Evolutionary conservation across 2,113 vertebrate species (phyloP).

Genomic region (Nyctibius bracteatus): DNA sequence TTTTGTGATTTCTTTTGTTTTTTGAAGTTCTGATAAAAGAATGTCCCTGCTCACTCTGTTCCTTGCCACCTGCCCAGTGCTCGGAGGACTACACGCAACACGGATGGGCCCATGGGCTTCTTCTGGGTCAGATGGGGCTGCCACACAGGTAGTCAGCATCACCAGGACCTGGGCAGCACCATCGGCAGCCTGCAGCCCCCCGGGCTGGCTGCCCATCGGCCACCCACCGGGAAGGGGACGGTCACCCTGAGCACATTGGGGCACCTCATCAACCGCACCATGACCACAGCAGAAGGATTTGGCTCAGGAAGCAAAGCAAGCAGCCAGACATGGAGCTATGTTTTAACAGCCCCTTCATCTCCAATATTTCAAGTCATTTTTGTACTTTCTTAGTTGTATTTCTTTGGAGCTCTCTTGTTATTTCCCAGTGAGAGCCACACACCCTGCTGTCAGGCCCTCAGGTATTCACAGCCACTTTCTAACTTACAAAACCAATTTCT

Average conservation of each 20-base stretch:
- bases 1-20: neutral
- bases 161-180: neutral
- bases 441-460: neutral
- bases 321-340: neutral
- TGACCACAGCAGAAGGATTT: neutral
- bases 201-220: neutral
- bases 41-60: neutral
- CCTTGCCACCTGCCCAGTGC: neutral
- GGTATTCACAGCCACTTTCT: neutral
- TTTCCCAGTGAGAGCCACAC: neutral
- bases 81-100: fast-evolving
- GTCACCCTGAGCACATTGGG: neutral
- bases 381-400: neutral
- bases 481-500: neutral
- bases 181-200: neutral
- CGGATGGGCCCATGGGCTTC: fast-evolving
- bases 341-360: neutral
- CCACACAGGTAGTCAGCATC: neutral
- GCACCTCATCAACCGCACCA: neutral
- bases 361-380: neutral
- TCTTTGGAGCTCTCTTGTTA: neutral
- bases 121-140: fast-evolving
- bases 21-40: neutral
- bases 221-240: fast-evolving
- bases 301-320: neutral